These are phyloP conservation scores for Clusia tigrina DNA, from an alignment of 2,888 invertebrate species.

Conservation along the genomic window DNA sequence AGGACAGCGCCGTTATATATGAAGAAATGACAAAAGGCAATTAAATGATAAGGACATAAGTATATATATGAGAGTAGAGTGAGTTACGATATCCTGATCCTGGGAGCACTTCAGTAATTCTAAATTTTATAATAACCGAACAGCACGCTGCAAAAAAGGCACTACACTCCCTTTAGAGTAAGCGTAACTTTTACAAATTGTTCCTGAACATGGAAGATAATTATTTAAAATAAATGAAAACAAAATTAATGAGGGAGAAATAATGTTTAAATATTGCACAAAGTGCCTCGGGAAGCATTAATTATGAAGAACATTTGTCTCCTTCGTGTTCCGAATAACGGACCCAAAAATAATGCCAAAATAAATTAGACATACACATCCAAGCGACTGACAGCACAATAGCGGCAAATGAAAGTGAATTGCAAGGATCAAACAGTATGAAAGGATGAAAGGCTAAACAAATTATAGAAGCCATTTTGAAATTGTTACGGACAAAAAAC, in stretches of 20 bases:
- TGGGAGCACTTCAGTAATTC: no score
- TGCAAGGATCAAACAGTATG: constrained; percentile 36
- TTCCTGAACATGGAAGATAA: not conserved
- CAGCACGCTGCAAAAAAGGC: no score
- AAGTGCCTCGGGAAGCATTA: not conserved
- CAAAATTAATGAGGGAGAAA: constrained; percentile 53
- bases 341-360: constrained; percentile 3
- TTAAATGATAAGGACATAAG: no score
- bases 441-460: constrained; percentile 49
- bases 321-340: not conserved
- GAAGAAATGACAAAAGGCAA: no score
- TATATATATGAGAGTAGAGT: no score
- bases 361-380: not conserved
- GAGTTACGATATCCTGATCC: no score
- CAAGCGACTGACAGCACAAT: constrained; percentile 23
- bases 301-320: constrained; percentile 21
- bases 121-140: no score
- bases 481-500: constrained; percentile 2
- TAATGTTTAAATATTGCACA: constrained; percentile 22
- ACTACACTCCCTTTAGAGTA: no score
- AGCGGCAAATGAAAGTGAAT: constrained; percentile 46
- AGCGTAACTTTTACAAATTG: not conserved
- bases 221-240: constrained; percentile 39
- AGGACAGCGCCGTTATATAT: no score
- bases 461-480: constrained; percentile 52